Evolutionary conservation across 2,797 vertebrate genomes (phyloP).

Genomic region (Pristis pectinata): DNA sequence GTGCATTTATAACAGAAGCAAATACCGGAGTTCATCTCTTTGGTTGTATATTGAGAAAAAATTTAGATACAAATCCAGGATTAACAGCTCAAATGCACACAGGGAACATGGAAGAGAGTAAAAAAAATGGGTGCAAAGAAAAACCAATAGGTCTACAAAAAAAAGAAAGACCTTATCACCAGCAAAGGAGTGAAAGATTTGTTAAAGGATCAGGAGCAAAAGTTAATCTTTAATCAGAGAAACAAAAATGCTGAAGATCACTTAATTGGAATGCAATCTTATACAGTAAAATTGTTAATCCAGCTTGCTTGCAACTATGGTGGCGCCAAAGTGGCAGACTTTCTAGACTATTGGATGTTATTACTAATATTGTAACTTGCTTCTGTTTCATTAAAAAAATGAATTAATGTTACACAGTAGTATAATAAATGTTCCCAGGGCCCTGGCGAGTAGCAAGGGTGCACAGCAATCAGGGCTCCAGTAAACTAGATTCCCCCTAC

Average conservation of each 20-base stretch:
- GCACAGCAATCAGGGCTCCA: too few relatives aligned
- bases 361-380: too few relatives aligned
- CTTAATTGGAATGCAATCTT: not conserved
- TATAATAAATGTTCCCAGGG: too few relatives aligned
- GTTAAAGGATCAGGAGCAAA: not conserved
- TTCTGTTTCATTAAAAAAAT: too few relatives aligned
- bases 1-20: too few relatives aligned
- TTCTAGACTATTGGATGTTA: too few relatives aligned
- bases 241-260: not conserved
- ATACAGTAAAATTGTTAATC: too few relatives aligned
- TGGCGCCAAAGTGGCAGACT: too few relatives aligned
- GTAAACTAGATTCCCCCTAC: too few relatives aligned
- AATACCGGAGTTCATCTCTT: not conserved
- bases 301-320: too few relatives aligned
- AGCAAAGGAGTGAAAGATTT: not conserved
- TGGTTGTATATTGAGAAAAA: not conserved
- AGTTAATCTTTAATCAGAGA: not conserved
- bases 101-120: not conserved
- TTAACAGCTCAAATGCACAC: not conserved
- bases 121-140: not conserved
- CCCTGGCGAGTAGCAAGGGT: too few relatives aligned
- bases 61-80: not conserved
- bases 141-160: not conserved
- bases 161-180: not conserved
- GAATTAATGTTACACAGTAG: too few relatives aligned